These are phyloP conservation scores for Corvus hawaiiensis DNA, from an alignment of 2,113 vertebrate genomes.

Conservation along the genomic window DNA sequence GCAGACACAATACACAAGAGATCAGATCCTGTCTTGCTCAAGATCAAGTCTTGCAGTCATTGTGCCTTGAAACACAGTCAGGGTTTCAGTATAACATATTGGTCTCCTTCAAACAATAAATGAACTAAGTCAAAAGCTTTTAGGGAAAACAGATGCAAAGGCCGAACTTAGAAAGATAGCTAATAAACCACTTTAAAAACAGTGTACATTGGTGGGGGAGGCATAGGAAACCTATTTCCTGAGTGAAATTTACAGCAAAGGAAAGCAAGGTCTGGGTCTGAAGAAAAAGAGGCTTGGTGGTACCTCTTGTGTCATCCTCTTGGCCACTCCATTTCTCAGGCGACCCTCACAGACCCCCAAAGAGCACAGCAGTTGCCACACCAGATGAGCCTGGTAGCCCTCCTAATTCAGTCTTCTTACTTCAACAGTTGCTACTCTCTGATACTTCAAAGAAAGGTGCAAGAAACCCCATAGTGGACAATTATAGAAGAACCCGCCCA, in stretches of 20 bases:
- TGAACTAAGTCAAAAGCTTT: not conserved
- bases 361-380: not conserved
- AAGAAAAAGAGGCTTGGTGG: not conserved
- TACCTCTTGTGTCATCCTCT: not conserved
- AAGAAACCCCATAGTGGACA: conserved; percentile 16
- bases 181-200: not conserved
- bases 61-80: not conserved
- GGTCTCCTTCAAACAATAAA: not conserved
- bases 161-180: not conserved
- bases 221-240: not conserved
- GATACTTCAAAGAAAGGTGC: conserved; percentile 24
- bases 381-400: not conserved
- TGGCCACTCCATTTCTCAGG: not conserved
- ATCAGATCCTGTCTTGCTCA: not conserved
- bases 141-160: not conserved
- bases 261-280: not conserved
- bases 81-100: not conserved
- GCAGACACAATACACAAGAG: not conserved
- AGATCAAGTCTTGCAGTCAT: not conserved
- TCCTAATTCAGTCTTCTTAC: not conserved
- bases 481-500: conserved; percentile 36
- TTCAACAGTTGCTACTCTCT: not conserved
- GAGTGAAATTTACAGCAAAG: not conserved
- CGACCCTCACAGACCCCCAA: not conserved
- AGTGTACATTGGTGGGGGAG: not conserved